Evolutionary conservation across 2,113 vertebrate species (phyloP).

Genomic region (Myxocyprinus asiaticus): DNA sequence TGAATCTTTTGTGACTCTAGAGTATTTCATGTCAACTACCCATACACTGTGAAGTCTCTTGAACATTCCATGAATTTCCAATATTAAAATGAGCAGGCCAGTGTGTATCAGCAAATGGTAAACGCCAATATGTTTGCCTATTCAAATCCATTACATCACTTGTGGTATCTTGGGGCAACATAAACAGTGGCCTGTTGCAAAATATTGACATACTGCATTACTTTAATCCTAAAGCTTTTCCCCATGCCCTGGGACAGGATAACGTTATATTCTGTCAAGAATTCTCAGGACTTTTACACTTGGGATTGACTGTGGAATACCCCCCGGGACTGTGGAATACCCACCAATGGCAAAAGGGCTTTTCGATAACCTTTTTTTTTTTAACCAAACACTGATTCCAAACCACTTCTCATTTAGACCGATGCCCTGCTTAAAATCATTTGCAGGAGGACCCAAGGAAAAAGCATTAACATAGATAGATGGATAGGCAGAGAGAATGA

Average conservation of each 20-base stretch:
- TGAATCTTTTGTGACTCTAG: no score
- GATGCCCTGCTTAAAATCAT: slow-evolving; percentile 1
- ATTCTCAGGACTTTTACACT: slow-evolving; percentile 21
- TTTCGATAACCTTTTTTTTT: not conserved
- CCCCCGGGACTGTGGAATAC: not conserved
- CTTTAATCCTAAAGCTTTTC: not conserved
- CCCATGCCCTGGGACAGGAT: not conserved
- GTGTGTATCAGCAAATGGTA: not conserved
- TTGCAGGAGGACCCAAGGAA: not conserved
- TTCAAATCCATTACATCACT: slow-evolving; percentile 31
- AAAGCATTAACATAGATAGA: not conserved
- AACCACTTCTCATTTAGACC: slow-evolving; percentile 1
- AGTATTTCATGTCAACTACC: no score
- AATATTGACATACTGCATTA: not conserved
- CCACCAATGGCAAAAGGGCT: not conserved
- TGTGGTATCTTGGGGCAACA: slow-evolving; percentile 15
- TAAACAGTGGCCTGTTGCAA: slow-evolving; percentile 34
- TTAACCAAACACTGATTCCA: not conserved
- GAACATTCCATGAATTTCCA: no score
- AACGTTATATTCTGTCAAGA: not conserved
- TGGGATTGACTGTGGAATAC: slow-evolving; percentile 2
- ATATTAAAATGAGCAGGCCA: not conserved
- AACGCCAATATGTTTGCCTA: slow-evolving; percentile 4
- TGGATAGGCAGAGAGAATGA: not conserved
- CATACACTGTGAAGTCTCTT: no score